Percentiles rank a stretch among this genome's conserved stretches.
These are phyloP conservation scores for Arctocebus calabarensis DNA, from an alignment of 2,797 vertebrate genomes.

Conservation along the genomic window DNA sequence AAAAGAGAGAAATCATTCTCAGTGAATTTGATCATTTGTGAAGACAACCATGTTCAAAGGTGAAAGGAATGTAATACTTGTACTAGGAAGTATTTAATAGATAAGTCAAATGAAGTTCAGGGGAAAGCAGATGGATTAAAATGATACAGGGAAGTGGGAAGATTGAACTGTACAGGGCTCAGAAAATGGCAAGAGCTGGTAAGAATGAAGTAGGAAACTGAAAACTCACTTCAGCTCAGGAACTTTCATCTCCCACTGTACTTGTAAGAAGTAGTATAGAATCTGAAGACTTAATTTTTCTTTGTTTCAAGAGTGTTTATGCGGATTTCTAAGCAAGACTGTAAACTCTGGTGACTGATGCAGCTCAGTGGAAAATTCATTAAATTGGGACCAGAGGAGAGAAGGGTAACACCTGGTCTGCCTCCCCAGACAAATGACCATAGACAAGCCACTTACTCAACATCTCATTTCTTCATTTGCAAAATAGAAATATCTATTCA, in stretches of 20 bases:
- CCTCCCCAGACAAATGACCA: background rate
- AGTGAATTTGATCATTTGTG: slow-evolving; percentile 56
- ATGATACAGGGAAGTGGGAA: background rate
- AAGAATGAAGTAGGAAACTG: background rate
- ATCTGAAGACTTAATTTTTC: background rate
- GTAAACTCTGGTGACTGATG: background rate
- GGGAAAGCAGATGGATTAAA: background rate
- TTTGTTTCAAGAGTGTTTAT: background rate
- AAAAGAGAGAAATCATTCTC: slow-evolving; percentile 60
- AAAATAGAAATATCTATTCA: background rate
- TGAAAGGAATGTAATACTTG: slow-evolving; percentile 61
- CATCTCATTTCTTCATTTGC: background rate
- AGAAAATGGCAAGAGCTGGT: background rate
- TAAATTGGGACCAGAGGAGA: background rate
- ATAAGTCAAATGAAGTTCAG: slow-evolving; percentile 63
- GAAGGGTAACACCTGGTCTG: background rate
- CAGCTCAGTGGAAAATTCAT: background rate
- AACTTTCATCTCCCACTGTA: background rate
- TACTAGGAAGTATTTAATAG: slow-evolving; percentile 67
- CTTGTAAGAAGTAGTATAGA: background rate
- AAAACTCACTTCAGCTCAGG: background rate
- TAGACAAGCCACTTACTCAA: background rate
- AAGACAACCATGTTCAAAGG: slow-evolving; percentile 53
- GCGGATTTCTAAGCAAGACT: background rate
- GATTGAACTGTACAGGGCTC: background rate